Conservation (phyloP, 2,888 invertebrate genomes). For the Cacoxenus indagator region DNA sequence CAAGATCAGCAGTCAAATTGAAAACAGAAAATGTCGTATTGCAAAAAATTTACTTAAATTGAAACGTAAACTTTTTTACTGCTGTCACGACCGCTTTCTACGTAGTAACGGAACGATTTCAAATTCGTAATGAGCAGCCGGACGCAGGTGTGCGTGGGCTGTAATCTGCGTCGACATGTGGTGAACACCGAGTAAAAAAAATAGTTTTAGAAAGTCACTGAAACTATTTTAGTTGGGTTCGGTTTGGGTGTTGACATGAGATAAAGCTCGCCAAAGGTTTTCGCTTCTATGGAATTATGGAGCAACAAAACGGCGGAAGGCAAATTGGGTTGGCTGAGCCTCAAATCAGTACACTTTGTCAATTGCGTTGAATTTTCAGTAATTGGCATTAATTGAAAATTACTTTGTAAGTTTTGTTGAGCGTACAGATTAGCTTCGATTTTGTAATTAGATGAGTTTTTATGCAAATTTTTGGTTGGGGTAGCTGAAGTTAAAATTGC, state of each 20-base stretch:
- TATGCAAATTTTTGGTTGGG: too few species aligned
- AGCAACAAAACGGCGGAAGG: neutral
- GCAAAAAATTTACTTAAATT: neutral
- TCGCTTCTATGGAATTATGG: too few species aligned
- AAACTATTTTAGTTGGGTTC: conserved; percentile 2
- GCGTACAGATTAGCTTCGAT: neutral
- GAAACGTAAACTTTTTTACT: neutral
- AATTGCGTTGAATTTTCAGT: conserved; percentile 4
- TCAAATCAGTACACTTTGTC: conserved; percentile 12
- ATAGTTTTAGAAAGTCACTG: neutral
- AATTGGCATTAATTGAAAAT: conserved; percentile 19
- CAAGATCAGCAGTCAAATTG: too few species aligned
- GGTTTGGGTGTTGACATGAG: neutral
- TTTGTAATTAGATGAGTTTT: neutral
- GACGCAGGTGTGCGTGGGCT: neutral
- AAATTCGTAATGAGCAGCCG: too few species aligned
- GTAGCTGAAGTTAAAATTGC: too few species aligned
- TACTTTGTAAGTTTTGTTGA: neutral
- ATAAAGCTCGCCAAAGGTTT: neutral
- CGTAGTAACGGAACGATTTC: too few species aligned
- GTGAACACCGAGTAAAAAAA: neutral
- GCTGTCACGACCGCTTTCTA: too few species aligned
- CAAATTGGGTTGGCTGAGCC: neutral
- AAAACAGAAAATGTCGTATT: neutral
- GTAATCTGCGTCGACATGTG: conserved; percentile 1